A percentile compares a stretch with the other conserved stretches of the same genome.
These are phyloP conservation scores for Distichodus sexfasciatus DNA, from an alignment of 2,797 vertebrate species.

Conservation along the genomic window DNA sequence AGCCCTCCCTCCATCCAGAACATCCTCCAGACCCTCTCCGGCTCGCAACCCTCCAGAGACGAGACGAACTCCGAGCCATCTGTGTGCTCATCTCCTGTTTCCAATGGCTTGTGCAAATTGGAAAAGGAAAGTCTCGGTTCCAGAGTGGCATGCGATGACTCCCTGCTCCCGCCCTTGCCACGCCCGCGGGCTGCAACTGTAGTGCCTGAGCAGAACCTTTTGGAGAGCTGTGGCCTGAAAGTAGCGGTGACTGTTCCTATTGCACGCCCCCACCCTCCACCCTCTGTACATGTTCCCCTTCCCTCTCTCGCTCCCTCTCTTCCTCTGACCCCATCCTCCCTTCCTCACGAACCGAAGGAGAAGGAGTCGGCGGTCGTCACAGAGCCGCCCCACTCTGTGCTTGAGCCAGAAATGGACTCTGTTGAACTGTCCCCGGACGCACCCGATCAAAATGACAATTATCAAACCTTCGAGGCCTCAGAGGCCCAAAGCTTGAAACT, in stretches of 20 bases:
- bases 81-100: neutral
- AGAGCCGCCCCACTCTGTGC: conserved; percentile 34
- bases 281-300: conserved; percentile 58
- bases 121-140: conserved; percentile 45
- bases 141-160: conserved; percentile 42
- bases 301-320: conserved; percentile 50
- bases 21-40: conserved; percentile 77
- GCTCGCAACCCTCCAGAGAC: conserved; percentile 56
- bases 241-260: conserved; percentile 50
- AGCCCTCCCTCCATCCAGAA: conserved; percentile 80
- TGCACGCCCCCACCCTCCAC: conserved; percentile 57
- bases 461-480: conserved; percentile 64
- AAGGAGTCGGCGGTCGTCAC: no score
- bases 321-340: no score
- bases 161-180: conserved; percentile 69
- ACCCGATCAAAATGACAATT: conserved; percentile 58
- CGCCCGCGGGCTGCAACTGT: conserved; percentile 81
- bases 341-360: no score
- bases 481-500: conserved; percentile 49
- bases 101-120: conserved; percentile 61
- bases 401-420: conserved; percentile 43
- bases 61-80: conserved; percentile 35
- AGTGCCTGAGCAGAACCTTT: conserved; percentile 73
- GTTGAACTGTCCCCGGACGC: conserved; percentile 44
- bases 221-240: conserved; percentile 63